These are phyloP conservation scores for Pseudonaja textilis DNA, from an alignment of 2,113 vertebrate genomes.

Conservation along the genomic window DNA sequence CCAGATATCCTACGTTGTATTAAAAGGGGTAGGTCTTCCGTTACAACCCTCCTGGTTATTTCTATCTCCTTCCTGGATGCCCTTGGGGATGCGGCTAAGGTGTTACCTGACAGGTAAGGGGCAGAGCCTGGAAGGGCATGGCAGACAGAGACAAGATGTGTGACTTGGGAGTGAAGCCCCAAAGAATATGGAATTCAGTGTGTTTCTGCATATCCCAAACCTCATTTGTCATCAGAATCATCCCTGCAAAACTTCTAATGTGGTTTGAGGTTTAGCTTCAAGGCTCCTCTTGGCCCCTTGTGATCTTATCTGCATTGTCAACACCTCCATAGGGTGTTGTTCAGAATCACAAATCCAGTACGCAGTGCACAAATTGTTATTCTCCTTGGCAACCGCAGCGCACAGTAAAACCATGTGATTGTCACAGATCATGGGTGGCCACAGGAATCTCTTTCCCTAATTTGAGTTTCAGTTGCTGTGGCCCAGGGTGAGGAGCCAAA, in stretches of 20 bases:
- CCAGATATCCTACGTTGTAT: neutral
- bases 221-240: neutral
- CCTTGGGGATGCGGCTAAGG: neutral
- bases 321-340: neutral
- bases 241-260: neutral
- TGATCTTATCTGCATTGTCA: neutral
- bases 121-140: neutral
- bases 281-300: neutral
- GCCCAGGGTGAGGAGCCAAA: too few species aligned
- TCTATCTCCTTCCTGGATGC: neutral
- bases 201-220: neutral
- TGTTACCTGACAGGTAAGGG: neutral
- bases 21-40: neutral
- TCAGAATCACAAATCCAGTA: neutral
- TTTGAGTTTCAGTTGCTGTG: neutral
- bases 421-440: neutral
- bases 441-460: neutral
- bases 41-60: neutral
- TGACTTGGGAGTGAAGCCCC: neutral
- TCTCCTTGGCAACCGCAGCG: neutral
- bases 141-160: neutral
- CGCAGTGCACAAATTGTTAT: neutral
- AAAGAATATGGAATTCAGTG: neutral
- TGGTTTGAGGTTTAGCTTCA: neutral
- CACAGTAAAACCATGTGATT: neutral